phyloP scores from a whole-genome alignment of 2,113 vertebrate species.

The Ramphastos sulfuratus region DNA sequence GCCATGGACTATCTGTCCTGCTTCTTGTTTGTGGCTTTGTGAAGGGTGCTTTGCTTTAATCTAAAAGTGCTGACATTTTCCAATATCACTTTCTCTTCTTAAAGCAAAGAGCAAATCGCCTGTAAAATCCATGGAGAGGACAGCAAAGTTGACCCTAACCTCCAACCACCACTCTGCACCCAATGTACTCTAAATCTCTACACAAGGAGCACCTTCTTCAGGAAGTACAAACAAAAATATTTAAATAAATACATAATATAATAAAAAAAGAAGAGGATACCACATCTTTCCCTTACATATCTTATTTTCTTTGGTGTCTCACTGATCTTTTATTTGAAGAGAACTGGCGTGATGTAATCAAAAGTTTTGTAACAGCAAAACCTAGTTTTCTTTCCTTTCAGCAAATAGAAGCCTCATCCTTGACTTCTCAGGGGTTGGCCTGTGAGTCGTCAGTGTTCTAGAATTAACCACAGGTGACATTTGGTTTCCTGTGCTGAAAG shows the following conservation, averaged over 20 bases:
- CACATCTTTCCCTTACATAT: conserved; percentile 69
- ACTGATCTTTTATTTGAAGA: conserved; percentile 72
- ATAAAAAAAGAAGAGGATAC: conserved; percentile 60
- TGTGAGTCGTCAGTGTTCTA: conserved; percentile 15
- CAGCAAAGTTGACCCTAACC: conserved; percentile 87
- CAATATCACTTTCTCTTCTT: conserved; percentile 89
- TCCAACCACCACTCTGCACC: conserved; percentile 85
- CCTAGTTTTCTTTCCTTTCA: conserved; percentile 58
- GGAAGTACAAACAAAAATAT: conserved; percentile 76
- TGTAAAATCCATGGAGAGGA: conserved; percentile 84
- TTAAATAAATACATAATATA: conserved; percentile 40
- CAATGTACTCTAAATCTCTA: conserved; percentile 86
- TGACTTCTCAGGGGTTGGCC: conserved; percentile 74
- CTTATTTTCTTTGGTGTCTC: conserved; percentile 73
- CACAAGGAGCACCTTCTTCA: conserved; percentile 83
- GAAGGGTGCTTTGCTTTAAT: conserved; percentile 93
- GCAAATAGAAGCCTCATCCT: conserved; percentile 52
- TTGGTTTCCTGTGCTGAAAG: conserved; percentile 41
- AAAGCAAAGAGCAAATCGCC: conserved; percentile 89
- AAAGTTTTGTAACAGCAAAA: conserved; percentile 75
- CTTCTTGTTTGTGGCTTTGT: conserved; percentile 89
- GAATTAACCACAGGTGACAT: conserved; percentile 46
- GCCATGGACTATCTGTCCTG: conserved; percentile 90
- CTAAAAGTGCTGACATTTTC: conserved; percentile 88
- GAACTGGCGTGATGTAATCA: conserved; percentile 72